Evolutionary conservation across 2,888 invertebrate genomes (phyloP), one percentile per base, ranked within the genome.

Genomic region (Hipparchia sbordonii): DNA sequence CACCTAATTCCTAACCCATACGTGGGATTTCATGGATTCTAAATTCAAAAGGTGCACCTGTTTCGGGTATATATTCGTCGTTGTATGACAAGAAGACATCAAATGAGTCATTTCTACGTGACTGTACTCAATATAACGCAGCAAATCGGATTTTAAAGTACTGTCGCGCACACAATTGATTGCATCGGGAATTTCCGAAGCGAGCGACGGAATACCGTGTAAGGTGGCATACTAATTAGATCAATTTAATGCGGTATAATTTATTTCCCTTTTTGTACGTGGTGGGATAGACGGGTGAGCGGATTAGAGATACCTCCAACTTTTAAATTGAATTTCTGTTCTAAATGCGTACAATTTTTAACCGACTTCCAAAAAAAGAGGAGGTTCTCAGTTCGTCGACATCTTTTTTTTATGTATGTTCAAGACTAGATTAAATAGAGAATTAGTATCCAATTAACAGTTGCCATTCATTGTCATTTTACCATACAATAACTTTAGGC

Each of bases 61-160:
- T 67, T 57, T 46, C 13, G 57, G 57, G 10, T 57, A 67, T 46
- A 56, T 59, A 45, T 69, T 52, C 39, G 9, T 69, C 52, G 39
- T 72, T 63, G 67, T 73, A 70, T 63, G 60, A 74, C 71, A 74
- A 70, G 71, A 70, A 75, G 69, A 74, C 70, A 74, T 57, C n/a
- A 48, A 73, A 52, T 86, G 85, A 86, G 77, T 85, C 85, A 84
- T 78, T 65, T 83, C 80, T 87, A 90, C 90, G 89, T 89, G 90
- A 89, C 85, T 86, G 87, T 89, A 87, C 86, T 89, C 79, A 81
- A 84, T 84, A 84, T 84, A 85, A 85, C 85, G 85, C 82, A 85
- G 86, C 85, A 84, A 78, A 82, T 52, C 65, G 82, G 82, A 82
- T 82, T 81, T 52, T 81, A 81, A 79, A 75, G 86, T 87, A 90